Evolutionary conservation across 2,797 vertebrate genomes (phyloP), one percentile per base, ranked within the genome.

Genomic region (Molossus molossus): DNA sequence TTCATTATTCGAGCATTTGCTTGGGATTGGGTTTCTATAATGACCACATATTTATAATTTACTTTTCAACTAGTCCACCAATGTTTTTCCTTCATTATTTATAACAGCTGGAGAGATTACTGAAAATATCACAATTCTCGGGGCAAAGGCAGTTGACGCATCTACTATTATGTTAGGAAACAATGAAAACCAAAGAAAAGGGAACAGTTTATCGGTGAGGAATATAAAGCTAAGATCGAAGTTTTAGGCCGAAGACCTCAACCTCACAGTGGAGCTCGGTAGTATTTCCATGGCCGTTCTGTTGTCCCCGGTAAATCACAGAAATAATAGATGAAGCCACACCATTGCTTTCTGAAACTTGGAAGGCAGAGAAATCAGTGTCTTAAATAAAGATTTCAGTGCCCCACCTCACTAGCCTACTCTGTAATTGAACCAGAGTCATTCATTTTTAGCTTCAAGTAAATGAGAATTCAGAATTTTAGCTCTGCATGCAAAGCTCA

Each of bases 391-490:
- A 96, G 60, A 91, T 81, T 94, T 94, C 79, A 92, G 60, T 92
- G 83, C 37, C 45, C 96, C 75, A 94, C 79, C 87, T 96, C 37
- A 58, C 64, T 70, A 79, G 20, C n/a, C 53, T 48, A 50, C 21
- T 86, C 20, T 87, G 60, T 50, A 83, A 80, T 20, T 67, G 86
- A 97, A 89, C 13, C 23, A 76, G 96, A 95, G 70, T 94, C 45
- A 91, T 97, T 96, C 86, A 94, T 89, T 89, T 96, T 97, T 95
- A 95, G 85, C 92, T 50, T 69, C 37, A 81, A 90, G 58, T 88
- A 95, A 94, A 95, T 96, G 75, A 87, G 62, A 91, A 88, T 79
- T 79, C 55, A 55, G 73, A 92, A 86, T 80, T 94, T 87, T 84
- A 86, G 14, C 18, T 73, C 37, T 87, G 33, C 15, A 23, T 75